Base-by-base conservation (phyloP, 2,797 vertebrate genomes). In the Malacoctenus gilli region DNA sequence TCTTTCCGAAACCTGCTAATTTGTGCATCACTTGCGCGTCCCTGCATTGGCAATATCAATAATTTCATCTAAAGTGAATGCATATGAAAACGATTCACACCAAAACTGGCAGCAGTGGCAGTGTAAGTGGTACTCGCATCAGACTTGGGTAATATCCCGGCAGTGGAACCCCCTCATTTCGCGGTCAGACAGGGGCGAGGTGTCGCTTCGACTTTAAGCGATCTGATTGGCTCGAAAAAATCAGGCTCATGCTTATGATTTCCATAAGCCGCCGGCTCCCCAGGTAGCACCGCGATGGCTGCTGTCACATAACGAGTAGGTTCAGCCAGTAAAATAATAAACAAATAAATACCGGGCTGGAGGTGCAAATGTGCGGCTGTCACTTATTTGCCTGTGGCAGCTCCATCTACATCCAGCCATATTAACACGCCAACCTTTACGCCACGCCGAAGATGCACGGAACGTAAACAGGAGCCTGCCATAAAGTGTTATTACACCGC, bases 401-500 rank as follows among this genome's bases (percentile, higher is more conserved):
- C 37, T 50, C 52, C 25, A 28, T 58, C 44, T 43, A 41, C 37
- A 40, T 60, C 14, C 6, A 37, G 31, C 8, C 42, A 34, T 56
- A 59, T 72, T 70, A 62, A 61, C 35, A 59, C 56, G 39, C 30
- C 20, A 48, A 61, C 57, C 41, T 72, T 32, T 47, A 50, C 60
- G 61, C 49, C 19, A 20, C 15, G 22, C 25, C 46, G 25, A 59
- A 62, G 59, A 56, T 35, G 39, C 61, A 43, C 52, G 49, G 35
- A 60, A 37, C 50, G 74, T 62, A 73, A 74, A 77, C 57, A 75
- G 42, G 63, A 25, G 50, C 34, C 70, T 41, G 54, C 64, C 49
- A 63, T 75, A 50, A 83, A 78, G 70, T 69, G 57, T 76, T 68
- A 68, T 74, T 72, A 83, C 52, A 38, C 51, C 4, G 39, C 47